These are phyloP conservation scores for Potorous gilbertii DNA, from an alignment of 2,797 vertebrate species.

Conservation along the genomic window DNA sequence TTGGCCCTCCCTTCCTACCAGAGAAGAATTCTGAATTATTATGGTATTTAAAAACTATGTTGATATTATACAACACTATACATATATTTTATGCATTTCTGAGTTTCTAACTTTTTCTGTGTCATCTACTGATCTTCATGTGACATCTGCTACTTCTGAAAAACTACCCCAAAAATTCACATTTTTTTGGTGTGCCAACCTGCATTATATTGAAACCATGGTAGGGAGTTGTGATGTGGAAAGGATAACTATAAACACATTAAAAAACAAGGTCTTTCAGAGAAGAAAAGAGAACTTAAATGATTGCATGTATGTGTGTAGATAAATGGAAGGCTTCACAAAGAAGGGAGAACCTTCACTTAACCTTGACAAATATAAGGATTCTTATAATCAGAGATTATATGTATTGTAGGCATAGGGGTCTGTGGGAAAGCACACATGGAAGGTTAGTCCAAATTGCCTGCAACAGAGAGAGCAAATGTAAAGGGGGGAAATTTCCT, in stretches of 20 bases:
- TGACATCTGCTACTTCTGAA: background rate
- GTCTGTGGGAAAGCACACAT: background rate
- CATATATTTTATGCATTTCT: background rate
- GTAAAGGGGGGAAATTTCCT: background rate
- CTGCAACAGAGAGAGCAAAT: background rate
- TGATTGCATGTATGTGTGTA: background rate
- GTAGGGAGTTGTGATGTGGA: background rate
- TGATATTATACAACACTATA: background rate
- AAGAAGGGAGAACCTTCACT: background rate
- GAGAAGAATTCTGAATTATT: background rate
- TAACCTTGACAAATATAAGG: background rate
- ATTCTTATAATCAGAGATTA: background rate
- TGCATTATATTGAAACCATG: background rate
- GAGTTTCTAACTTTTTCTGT: background rate
- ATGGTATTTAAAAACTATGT: background rate
- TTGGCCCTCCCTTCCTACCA: background rate
- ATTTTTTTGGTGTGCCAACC: background rate
- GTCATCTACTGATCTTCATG: background rate
- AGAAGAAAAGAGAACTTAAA: background rate
- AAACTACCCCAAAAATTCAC: background rate
- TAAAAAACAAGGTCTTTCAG: background rate
- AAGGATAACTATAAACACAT: background rate
- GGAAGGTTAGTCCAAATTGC: background rate
- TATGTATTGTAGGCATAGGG: background rate
- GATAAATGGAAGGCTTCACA: background rate